These are phyloP conservation scores for Polyodon spathula DNA, from an alignment of 2,113 vertebrate species.

Conservation along the genomic window DNA sequence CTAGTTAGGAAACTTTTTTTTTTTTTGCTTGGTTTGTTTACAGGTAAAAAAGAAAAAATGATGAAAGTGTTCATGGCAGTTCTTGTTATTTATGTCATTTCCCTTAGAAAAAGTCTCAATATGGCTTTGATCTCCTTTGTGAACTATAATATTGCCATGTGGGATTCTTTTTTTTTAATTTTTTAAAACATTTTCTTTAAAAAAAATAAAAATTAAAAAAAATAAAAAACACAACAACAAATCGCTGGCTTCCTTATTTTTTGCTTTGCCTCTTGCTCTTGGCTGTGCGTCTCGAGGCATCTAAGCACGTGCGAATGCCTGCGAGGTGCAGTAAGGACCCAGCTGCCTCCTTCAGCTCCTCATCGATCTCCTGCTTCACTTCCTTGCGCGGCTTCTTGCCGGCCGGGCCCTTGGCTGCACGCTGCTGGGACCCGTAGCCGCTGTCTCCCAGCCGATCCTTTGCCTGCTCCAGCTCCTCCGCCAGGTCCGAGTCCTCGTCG, in stretches of 20 bases:
- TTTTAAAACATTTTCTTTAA: too few relatives aligned
- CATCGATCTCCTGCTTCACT: constrained; percentile 79
- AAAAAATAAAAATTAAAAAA: constrained; percentile 56
- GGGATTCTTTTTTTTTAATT: constrained; percentile 36
- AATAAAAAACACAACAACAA: constrained; percentile 50
- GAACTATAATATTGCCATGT: constrained; percentile 76
- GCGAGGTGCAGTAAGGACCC: constrained; percentile 96
- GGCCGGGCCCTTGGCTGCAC: constrained; percentile 51
- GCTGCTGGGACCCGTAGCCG: constrained; percentile 50
- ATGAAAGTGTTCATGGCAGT: constrained; percentile 36
- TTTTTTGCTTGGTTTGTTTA: constrained; percentile 33
- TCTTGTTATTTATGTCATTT: neutral
- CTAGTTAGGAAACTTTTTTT: constrained; percentile 43
- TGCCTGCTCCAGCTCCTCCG: constrained; percentile 46
- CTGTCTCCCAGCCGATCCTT: constrained; percentile 39
- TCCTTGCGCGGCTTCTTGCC: constrained; percentile 62
- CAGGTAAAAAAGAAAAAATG: too few relatives aligned
- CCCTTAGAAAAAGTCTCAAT: constrained; percentile 66
- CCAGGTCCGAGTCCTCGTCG: constrained; percentile 80
- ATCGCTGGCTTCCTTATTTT: constrained; percentile 60
- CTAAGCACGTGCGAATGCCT: constrained; percentile 81
- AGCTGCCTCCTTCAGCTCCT: constrained; percentile 93
- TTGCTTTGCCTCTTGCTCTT: constrained; percentile 78
- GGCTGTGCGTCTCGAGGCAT: constrained; percentile 76
- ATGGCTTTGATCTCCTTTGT: constrained; percentile 98